Percentiles rank a stretch among this genome's conserved stretches.
Conservation (phyloP, 2,113 vertebrate species). For the Ibidorhyncha struthersii region DNA sequence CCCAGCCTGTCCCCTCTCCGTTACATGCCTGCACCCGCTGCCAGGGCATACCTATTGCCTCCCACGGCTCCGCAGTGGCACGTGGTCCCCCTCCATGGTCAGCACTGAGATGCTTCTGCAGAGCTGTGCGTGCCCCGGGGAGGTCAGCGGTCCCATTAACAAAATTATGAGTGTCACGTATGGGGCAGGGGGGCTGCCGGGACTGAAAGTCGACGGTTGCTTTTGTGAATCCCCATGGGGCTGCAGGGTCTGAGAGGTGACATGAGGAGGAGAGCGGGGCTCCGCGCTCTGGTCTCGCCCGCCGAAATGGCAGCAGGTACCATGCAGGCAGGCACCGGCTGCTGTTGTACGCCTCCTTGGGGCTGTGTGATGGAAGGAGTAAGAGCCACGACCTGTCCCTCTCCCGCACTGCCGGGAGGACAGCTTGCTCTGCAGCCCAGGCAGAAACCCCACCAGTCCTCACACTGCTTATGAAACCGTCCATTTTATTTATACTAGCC, state of each 20-base stretch:
- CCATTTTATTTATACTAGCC: slow-evolving; percentile 14
- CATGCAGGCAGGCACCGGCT: accelerated
- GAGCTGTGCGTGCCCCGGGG: accelerated
- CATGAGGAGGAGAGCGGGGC: accelerated
- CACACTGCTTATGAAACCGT: not conserved
- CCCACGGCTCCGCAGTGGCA: not conserved
- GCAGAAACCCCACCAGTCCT: accelerated
- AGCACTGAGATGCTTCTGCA: not conserved
- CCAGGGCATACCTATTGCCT: accelerated
- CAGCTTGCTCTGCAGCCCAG: not conserved
- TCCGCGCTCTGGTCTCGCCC: accelerated
- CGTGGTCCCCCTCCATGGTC: accelerated
- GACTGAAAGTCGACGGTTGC: accelerated
- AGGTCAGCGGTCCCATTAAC: accelerated
- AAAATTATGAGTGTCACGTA: accelerated
- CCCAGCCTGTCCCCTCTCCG: not conserved
- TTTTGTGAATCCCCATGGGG: accelerated
- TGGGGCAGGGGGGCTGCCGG: accelerated
- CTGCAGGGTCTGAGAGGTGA: not conserved
- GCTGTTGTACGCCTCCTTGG: accelerated
- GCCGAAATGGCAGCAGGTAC: not conserved
- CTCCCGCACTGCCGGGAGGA: not conserved
- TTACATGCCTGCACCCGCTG: accelerated
- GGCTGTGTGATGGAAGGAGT: not conserved
- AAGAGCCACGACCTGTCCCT: accelerated